Evolutionary conservation across 2,888 invertebrate species (phyloP).

Genomic region (Ichneumon xanthorius): DNA sequence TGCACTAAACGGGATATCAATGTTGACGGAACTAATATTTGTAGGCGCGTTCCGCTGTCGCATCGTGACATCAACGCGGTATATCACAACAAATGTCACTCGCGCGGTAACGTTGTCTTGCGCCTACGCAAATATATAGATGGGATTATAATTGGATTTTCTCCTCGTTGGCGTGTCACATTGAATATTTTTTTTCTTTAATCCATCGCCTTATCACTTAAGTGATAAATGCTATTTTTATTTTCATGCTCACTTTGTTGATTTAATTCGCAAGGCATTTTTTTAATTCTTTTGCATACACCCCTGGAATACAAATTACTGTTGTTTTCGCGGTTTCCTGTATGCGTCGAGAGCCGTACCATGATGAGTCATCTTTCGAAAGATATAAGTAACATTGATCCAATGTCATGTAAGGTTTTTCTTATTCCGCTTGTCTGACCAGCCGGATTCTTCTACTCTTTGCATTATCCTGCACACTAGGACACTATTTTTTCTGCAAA

Average conservation of each 20-base stretch:
- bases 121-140: not conserved
- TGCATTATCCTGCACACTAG: not conserved
- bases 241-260: not conserved
- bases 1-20: not conserved
- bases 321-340: no score
- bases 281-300: not conserved
- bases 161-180: not conserved
- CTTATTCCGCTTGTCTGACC: not conserved
- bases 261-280: not conserved
- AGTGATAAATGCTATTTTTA: not conserved
- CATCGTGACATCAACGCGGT: not conserved
- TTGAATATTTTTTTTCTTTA: not conserved
- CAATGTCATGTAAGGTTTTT: not conserved
- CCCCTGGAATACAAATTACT: no score
- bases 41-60: not conserved
- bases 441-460: not conserved
- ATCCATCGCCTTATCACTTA: not conserved
- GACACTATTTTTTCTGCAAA: not conserved
- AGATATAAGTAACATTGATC: not conserved
- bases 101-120: not conserved
- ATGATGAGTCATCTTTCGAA: not conserved
- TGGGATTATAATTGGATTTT: slow-evolving; percentile 9
- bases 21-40: slow-evolving; percentile 5
- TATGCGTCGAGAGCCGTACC: not conserved
- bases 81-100: not conserved